phyloP scores from a whole-genome alignment of 2,888 invertebrate genomes.

The Hesperia comma region DNA sequence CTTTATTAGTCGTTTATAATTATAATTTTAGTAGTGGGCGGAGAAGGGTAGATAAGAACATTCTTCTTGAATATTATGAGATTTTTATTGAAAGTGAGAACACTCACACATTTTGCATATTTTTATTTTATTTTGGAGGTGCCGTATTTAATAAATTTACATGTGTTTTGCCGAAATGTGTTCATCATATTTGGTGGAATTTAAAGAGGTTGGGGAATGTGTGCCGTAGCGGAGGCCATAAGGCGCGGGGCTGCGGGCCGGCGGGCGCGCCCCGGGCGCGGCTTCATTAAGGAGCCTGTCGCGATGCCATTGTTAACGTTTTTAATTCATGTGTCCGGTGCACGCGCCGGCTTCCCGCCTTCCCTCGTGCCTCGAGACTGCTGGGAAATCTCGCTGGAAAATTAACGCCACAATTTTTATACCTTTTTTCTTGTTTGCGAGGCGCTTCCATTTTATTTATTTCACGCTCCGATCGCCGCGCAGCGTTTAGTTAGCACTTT shows the following conservation, averaged over 20 bases:
- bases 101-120: neutral
- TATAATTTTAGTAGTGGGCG: conserved; percentile 8
- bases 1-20: neutral
- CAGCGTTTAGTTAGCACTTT: conserved; percentile 69
- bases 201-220: conserved; percentile 28
- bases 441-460: conserved; percentile 77
- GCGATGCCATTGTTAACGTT: conserved; percentile 78
- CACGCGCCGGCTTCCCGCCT: conserved; percentile 65
- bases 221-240: conserved; percentile 31
- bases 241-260: conserved; percentile 38
- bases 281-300: conserved; percentile 76
- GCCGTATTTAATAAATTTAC: neutral
- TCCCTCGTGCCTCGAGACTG: conserved; percentile 62
- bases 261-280: conserved; percentile 52
- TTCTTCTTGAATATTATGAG: neutral
- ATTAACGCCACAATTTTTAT: conserved; percentile 80
- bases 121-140: neutral
- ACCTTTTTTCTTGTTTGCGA: conserved; percentile 69
- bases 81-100: neutral
- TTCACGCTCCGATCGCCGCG: conserved; percentile 75
- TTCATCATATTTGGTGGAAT: conserved; percentile 35
- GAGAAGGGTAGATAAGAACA: neutral
- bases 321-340: conserved; percentile 82
- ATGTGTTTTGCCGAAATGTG: conserved; percentile 12
- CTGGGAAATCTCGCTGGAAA: conserved; percentile 82